A percentile compares a stretch with the other conserved stretches of the same genome.
phyloP scores from a whole-genome alignment of 2,888 invertebrate species.

The Keiferia lycopersicella region DNA sequence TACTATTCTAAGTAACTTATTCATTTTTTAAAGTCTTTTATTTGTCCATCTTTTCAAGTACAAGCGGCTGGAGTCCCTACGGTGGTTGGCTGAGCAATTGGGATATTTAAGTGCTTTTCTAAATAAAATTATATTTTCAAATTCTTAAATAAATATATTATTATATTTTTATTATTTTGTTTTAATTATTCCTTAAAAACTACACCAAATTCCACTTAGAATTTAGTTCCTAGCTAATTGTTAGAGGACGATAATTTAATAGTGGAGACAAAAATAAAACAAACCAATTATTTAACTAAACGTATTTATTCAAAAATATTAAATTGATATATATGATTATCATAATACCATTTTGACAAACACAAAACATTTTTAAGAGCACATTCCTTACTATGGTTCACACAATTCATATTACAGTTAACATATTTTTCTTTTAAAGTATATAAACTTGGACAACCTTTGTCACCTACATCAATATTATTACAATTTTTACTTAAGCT shows the following conservation, averaged over 20 bases:
- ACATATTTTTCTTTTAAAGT: constrained; percentile 19
- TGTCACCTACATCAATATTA: constrained; percentile 25
- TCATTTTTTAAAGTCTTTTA: too few relatives aligned
- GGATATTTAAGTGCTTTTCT: too few relatives aligned
- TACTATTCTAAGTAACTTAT: too few relatives aligned
- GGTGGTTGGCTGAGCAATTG: too few relatives aligned
- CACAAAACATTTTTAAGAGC: constrained; percentile 14
- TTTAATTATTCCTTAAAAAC: too few relatives aligned
- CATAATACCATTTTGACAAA: constrained; percentile 18
- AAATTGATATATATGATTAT: constrained; percentile 19
- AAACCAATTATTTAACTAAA: background rate
- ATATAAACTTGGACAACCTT: constrained; percentile 23
- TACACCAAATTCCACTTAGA: too few relatives aligned
- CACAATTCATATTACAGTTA: constrained; percentile 23
- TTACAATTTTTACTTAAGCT: constrained; percentile 24
- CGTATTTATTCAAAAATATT: background rate
- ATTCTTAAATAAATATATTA: too few relatives aligned
- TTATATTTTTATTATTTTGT: too few relatives aligned
- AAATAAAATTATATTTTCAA: too few relatives aligned
- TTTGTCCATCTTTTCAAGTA: too few relatives aligned
- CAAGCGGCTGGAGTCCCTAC: too few relatives aligned
- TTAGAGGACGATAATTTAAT: background rate
- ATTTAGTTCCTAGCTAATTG: too few relatives aligned
- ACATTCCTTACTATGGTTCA: constrained; percentile 9
- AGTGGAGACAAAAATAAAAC: background rate